phyloP scores from a whole-genome alignment of 2,797 vertebrate genomes.

The Chiloscyllium punctatum region DNA sequence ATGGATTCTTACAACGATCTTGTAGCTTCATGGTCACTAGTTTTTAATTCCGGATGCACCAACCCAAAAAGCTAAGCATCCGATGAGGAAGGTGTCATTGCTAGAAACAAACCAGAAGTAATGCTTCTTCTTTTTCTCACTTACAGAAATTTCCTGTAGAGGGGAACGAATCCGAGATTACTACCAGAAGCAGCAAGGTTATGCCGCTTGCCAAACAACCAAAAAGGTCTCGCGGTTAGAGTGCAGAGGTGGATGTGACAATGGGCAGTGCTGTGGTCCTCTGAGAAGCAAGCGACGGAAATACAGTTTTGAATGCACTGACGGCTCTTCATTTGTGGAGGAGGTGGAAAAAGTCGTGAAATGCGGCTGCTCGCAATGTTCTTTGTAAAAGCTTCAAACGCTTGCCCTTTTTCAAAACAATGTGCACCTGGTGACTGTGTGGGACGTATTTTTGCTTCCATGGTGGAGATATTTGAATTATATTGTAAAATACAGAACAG shows the following conservation, averaged over 20 bases:
- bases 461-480: slow-evolving; percentile 94
- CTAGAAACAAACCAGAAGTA: background rate
- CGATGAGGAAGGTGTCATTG: too few relatives aligned
- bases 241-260: slow-evolving; percentile 77
- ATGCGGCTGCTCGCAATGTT: slow-evolving; percentile 87
- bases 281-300: slow-evolving; percentile 94
- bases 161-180: slow-evolving; percentile 95
- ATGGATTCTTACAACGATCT: background rate
- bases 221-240: slow-evolving; percentile 97
- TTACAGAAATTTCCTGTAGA: slow-evolving; percentile 90
- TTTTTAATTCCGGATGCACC: background rate
- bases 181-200: slow-evolving; percentile 97
- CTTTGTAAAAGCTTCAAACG: slow-evolving; percentile 62
- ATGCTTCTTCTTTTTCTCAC: slow-evolving; percentile 36
- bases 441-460: slow-evolving; percentile 85
- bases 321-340: slow-evolving; percentile 92
- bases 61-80: background rate
- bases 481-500: slow-evolving; percentile 99
- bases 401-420: slow-evolving; percentile 47
- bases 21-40: background rate
- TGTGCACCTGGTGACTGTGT: slow-evolving; percentile 66
- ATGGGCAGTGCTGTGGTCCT: slow-evolving; percentile 81
- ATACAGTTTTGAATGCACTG: slow-evolving; percentile 97
- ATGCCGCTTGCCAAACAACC: slow-evolving; percentile 95
- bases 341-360: slow-evolving; percentile 97